Conservation (phyloP, 2,888 invertebrate species). For the Lymantria monacha region DNA sequence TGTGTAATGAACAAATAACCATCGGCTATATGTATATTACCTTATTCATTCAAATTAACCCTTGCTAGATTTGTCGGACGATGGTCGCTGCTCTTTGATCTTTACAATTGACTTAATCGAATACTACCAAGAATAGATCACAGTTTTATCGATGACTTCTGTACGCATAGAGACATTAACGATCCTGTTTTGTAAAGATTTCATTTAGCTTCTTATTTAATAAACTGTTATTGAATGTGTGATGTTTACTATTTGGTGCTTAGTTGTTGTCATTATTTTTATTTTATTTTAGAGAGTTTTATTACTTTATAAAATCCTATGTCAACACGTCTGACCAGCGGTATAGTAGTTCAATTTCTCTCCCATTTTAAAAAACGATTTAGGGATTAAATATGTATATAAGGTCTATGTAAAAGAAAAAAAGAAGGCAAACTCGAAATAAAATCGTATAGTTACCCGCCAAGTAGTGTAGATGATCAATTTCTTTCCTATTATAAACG, state of each 20-base stretch:
- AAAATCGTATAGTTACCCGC: too few species aligned
- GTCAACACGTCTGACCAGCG: too few species aligned
- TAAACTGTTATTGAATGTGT: slow-evolving; percentile 6
- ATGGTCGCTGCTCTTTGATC: slow-evolving; percentile 46
- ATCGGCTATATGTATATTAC: slow-evolving; percentile 17
- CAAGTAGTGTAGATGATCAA: too few species aligned
- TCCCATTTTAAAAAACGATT: too few species aligned
- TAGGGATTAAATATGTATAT: too few species aligned
- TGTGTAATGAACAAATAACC: too few species aligned
- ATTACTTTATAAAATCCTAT: too few species aligned
- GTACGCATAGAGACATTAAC: slow-evolving; percentile 35
- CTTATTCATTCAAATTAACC: not conserved
- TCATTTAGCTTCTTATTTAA: slow-evolving; percentile 23
- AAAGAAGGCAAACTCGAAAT: too few species aligned
- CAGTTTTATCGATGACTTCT: slow-evolving; percentile 45
- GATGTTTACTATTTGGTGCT: slow-evolving; percentile 4
- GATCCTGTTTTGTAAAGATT: slow-evolving; percentile 15
- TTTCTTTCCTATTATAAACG: too few species aligned
- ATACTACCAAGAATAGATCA: slow-evolving; percentile 56
- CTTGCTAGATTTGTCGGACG: slow-evolving; percentile 5
- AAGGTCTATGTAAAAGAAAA: too few species aligned
- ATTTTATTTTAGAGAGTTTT: not conserved
- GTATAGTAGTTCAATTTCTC: too few species aligned
- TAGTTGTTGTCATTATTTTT: not conserved
- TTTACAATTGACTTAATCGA: slow-evolving; percentile 67